These are phyloP conservation scores for Otus sunia DNA, from an alignment of 2,113 vertebrate genomes.

Conservation along the genomic window DNA sequence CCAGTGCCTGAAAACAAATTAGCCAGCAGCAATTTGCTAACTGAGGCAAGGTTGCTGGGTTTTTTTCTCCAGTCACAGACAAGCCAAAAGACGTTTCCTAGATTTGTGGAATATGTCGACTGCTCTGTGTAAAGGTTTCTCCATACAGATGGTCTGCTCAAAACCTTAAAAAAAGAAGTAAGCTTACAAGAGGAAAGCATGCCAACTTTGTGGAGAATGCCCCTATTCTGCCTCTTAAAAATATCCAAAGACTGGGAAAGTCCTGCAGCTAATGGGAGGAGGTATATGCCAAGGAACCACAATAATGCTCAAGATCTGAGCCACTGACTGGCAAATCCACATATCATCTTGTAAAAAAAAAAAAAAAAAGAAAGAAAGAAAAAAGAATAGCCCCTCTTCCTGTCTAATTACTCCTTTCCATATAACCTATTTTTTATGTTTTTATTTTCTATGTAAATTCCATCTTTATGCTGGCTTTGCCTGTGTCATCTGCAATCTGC, in stretches of 20 bases:
- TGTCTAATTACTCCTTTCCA: not conserved
- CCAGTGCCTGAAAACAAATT: not conserved
- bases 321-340: not conserved
- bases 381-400: not conserved
- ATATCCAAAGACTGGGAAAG: not conserved
- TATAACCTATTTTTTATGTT: fast-evolving
- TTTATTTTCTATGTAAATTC: not conserved
- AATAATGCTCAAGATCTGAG: not conserved
- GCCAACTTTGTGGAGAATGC: not conserved
- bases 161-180: not conserved
- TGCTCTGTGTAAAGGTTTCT: not conserved
- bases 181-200: not conserved
- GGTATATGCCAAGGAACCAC: not conserved
- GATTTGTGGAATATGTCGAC: not conserved
- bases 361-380: fast-evolving
- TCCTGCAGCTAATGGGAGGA: not conserved
- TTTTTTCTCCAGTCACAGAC: not conserved
- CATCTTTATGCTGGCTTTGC: not conserved
- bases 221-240: not conserved
- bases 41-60: not conserved
- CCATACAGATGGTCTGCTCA: not conserved
- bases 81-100: not conserved
- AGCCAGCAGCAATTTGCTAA: not conserved
- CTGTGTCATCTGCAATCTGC: not conserved
- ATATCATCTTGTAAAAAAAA: not conserved